These are phyloP conservation scores for Okamejei kenojei DNA, from an alignment of 2,797 vertebrate species.

Conservation along the genomic window DNA sequence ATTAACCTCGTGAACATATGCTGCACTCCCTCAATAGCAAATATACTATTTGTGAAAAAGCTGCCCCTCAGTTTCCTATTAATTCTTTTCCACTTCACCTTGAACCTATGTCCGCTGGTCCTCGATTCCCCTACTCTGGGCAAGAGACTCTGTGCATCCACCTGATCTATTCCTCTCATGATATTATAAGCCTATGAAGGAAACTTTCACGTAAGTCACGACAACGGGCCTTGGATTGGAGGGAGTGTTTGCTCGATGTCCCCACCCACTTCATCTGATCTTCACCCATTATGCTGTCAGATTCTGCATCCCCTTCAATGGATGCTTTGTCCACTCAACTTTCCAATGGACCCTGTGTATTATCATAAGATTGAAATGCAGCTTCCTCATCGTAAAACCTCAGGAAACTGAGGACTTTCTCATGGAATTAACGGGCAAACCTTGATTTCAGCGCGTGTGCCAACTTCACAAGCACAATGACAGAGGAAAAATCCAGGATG, in stretches of 20 bases:
- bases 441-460: background rate
- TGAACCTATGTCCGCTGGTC: too few species aligned
- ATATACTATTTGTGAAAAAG: too few species aligned
- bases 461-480: background rate
- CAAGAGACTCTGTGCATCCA: too few species aligned
- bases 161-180: too few species aligned
- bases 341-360: background rate
- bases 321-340: background rate
- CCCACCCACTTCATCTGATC: slow-evolving; percentile 4
- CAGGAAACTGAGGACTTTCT: background rate
- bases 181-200: too few species aligned
- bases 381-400: slow-evolving; percentile 5
- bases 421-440: slow-evolving; percentile 7
- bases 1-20: too few species aligned
- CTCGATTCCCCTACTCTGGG: too few species aligned
- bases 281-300: slow-evolving; percentile 22
- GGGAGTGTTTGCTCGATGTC: background rate
- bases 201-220: background rate
- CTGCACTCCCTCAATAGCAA: too few species aligned
- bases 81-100: too few species aligned
- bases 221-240: background rate
- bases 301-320: background rate
- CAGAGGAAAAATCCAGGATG: background rate
- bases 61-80: too few species aligned
- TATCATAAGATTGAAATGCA: slow-evolving; percentile 26